Evolutionary conservation across 2,797 vertebrate species (phyloP).

Genomic region (Gambusia yucatana): DNA sequence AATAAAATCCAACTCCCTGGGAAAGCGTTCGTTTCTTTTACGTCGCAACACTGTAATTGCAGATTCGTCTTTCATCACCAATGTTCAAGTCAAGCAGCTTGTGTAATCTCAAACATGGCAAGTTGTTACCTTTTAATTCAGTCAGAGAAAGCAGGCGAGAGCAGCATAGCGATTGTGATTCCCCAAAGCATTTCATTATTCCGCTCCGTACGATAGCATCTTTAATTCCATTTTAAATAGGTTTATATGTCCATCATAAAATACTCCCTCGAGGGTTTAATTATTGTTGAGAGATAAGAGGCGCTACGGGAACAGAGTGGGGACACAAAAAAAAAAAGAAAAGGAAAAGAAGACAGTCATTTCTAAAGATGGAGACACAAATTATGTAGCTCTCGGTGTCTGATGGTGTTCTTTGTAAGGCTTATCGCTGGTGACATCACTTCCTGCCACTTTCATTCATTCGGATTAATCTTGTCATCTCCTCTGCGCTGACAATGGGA

Average conservation of each 20-base stretch:
- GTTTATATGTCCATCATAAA: slow-evolving; percentile 83
- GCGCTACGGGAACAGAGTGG: slow-evolving; percentile 68
- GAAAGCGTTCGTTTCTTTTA: slow-evolving; percentile 27
- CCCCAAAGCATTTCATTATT: slow-evolving; percentile 79
- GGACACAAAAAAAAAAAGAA: slow-evolving; percentile 46
- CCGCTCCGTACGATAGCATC: slow-evolving; percentile 76
- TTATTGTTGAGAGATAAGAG: slow-evolving; percentile 77
- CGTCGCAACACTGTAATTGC: slow-evolving; percentile 33
- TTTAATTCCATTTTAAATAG: slow-evolving; percentile 85
- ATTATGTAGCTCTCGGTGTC: slow-evolving; percentile 64
- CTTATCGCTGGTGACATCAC: slow-evolving; percentile 78
- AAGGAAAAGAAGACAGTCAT: slow-evolving; percentile 69
- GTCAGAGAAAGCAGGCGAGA: slow-evolving; percentile 39
- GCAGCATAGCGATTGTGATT: slow-evolving; percentile 64
- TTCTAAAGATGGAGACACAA: slow-evolving; percentile 71
- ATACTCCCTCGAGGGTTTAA: slow-evolving; percentile 78
- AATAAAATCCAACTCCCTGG: slow-evolving; percentile 17
- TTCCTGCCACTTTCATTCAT: slow-evolving; percentile 71
- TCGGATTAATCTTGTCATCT: slow-evolving; percentile 75
- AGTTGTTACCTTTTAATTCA: slow-evolving; percentile 70
- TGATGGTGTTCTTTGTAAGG: slow-evolving; percentile 71
- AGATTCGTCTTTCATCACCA: slow-evolving; percentile 50
- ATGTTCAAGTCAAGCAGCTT: slow-evolving; percentile 62
- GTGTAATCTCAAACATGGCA: slow-evolving; percentile 59
- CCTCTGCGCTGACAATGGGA: slow-evolving; percentile 64